phyloP scores from a whole-genome alignment of 2,888 invertebrate species.

The Himalopsyche japonica region DNA sequence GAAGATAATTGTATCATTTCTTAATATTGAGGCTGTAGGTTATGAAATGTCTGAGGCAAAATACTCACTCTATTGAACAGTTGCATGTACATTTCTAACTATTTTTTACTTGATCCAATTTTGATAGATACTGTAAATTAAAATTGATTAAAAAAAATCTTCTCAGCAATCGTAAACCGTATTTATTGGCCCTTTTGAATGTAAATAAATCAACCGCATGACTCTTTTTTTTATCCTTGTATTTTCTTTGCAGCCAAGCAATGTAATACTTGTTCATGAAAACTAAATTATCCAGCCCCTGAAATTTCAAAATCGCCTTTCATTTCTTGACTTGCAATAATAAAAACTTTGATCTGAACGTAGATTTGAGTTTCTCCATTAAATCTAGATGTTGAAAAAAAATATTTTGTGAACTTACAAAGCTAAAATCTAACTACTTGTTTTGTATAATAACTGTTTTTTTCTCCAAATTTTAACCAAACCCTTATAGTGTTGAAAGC shows the following conservation, averaged over 20 bases:
- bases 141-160: too few relatives aligned
- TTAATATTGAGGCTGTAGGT: too few relatives aligned
- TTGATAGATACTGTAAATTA: too few relatives aligned
- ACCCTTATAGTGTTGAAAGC: background rate
- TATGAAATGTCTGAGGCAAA: too few relatives aligned
- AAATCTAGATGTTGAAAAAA: background rate
- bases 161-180: too few relatives aligned
- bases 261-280: background rate
- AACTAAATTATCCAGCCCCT: too few relatives aligned
- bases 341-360: background rate
- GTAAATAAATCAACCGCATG: background rate
- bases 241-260: background rate
- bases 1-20: too few relatives aligned
- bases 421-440: background rate
- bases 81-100: too few relatives aligned
- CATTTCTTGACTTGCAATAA: background rate
- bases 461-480: background rate
- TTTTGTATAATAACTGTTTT: background rate
- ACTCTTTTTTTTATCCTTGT: background rate
- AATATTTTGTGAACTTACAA: background rate
- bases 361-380: background rate
- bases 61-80: too few relatives aligned
- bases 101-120: too few relatives aligned
- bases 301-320: too few relatives aligned
- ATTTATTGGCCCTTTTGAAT: background rate